A percentile compares a stretch with the other conserved stretches of the same genome.
Conservation (phyloP, 2,888 invertebrate genomes). For the Caenorhabditis becei region DNA sequence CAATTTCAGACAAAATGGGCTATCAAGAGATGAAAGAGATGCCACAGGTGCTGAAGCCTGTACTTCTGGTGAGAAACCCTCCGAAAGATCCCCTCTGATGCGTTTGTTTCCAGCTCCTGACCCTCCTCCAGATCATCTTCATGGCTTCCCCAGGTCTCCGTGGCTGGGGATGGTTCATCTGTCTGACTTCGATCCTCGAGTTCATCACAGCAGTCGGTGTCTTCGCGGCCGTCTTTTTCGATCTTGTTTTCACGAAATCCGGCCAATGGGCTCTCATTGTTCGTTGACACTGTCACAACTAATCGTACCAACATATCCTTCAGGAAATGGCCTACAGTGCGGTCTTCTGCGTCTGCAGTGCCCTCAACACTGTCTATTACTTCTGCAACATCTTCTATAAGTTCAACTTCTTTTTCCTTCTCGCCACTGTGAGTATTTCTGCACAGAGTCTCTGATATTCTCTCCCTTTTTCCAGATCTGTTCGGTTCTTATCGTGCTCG, state of each 20-base stretch:
- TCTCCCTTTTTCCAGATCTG: constrained; percentile 17
- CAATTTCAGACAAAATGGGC: constrained; percentile 50
- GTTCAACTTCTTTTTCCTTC: constrained; percentile 66
- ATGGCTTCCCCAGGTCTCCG: constrained; percentile 62
- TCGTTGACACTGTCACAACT: not conserved
- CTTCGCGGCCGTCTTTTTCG: constrained; percentile 60
- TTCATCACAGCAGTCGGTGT: constrained; percentile 58
- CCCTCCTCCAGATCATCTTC: constrained; percentile 66
- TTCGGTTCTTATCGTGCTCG: constrained; percentile 48
- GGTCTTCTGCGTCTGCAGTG: constrained; percentile 63
- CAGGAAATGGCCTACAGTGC: constrained; percentile 63
- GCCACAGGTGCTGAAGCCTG: constrained; percentile 64
- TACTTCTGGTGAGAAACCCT: constrained; percentile 39
- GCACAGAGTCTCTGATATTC: not conserved
- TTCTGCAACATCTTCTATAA: constrained; percentile 65
- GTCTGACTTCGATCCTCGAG: constrained; percentile 64
- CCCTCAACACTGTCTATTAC: constrained; percentile 65
- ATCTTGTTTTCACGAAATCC: constrained; percentile 40
- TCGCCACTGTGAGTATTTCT: constrained; percentile 51
- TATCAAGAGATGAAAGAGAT: constrained; percentile 62
- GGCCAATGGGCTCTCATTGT: constrained; percentile 45
- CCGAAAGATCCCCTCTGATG: not conserved
- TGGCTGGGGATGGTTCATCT: constrained; percentile 66
- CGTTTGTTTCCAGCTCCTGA: constrained; percentile 50
- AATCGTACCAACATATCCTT: constrained; percentile 4